Base-by-base conservation (phyloP, 2,888 invertebrate genomes). In the Lasioglossum figueresi region DNA sequence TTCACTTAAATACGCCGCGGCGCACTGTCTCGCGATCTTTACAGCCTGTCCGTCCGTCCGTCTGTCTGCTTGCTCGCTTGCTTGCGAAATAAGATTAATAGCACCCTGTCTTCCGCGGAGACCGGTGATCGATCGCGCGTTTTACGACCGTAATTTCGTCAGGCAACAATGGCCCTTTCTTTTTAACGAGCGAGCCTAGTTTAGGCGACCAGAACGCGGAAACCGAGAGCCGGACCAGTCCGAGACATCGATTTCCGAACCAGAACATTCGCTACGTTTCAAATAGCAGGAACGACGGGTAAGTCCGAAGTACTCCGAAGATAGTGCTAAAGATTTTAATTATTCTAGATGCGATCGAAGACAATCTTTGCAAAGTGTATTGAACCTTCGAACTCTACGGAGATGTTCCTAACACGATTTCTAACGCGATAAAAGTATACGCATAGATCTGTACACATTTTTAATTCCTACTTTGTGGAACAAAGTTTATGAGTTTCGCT, bases 61-160 rank as follows among this genome's bases (percentile, higher is more conserved):
- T 48, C 45, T 45, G 45, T 19, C 10, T 52, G 52, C 10, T 10
- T 52, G 48, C 19, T 48, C 19, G 12, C 52, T 72, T 37, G 68
- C 63, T 86, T 86, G 79, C 77, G 86, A 83, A 86, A 86, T 43
- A 66, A 77, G 82, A 86, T 86, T 86, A 86, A 86, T 73, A 71
- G 76, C 73, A 19, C 48, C 52, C 76, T 82, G 79, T 79, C 79
- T 74, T 23, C 23, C 23, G 66, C 66, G 27, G n/a, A 14, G 45
- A 31, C 79, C 82, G 40, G 76, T 76, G 80, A 86, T 80, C 81
- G 78, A 79, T 85, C 86, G 84, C 23, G 74, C n/a, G 71, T 73
- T 85, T 79, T 66, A 75, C 63, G 79, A n/a, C 43, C 23, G 71
- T 43, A 48, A 68, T 84, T 84, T 85, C 85, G 85, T 48, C 14